A percentile compares a stretch with the other conserved stretches of the same genome.
Evolutionary conservation across 1,140 invertebrate genomes (phyloP).

Genomic region (Trichonephila clavata): DNA sequence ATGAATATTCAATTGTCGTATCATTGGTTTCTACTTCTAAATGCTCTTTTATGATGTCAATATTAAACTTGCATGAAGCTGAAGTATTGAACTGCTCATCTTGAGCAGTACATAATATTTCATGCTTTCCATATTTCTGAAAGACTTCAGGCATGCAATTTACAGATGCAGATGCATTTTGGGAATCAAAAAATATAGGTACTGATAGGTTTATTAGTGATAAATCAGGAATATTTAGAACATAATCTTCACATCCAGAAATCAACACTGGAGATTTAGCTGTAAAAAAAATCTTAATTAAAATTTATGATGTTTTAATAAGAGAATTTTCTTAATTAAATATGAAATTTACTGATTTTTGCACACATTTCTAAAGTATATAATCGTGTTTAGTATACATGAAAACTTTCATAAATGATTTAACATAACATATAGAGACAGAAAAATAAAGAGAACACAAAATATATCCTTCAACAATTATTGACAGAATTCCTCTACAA

Average conservation of each 20-base stretch:
- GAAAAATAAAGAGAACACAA: too few relatives aligned
- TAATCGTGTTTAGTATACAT: too few relatives aligned
- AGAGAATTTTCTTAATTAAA: too few relatives aligned
- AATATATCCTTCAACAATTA: too few relatives aligned
- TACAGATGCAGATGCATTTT: conserved; percentile 9
- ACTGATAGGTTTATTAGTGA: neutral
- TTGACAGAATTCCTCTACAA: too few relatives aligned
- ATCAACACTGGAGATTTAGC: conserved; percentile 12
- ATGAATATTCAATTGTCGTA: neutral
- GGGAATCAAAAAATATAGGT: neutral
- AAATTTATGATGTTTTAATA: neutral
- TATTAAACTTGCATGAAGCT: conserved; percentile 9
- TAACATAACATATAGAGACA: too few relatives aligned
- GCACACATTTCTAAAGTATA: too few relatives aligned
- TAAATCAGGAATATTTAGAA: neutral
- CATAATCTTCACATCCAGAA: conserved; percentile 42
- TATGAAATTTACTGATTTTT: too few relatives aligned
- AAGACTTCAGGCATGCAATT: neutral
- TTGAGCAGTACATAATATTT: neutral
- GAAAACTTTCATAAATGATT: too few relatives aligned
- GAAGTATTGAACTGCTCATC: neutral
- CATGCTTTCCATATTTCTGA: conserved; percentile 12
- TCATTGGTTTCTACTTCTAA: neutral
- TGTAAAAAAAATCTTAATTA: neutral
- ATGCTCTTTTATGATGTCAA: neutral